phyloP scores from a whole-genome alignment of 2,797 vertebrate genomes.

The Pseudocheirus occidentalis region DNA sequence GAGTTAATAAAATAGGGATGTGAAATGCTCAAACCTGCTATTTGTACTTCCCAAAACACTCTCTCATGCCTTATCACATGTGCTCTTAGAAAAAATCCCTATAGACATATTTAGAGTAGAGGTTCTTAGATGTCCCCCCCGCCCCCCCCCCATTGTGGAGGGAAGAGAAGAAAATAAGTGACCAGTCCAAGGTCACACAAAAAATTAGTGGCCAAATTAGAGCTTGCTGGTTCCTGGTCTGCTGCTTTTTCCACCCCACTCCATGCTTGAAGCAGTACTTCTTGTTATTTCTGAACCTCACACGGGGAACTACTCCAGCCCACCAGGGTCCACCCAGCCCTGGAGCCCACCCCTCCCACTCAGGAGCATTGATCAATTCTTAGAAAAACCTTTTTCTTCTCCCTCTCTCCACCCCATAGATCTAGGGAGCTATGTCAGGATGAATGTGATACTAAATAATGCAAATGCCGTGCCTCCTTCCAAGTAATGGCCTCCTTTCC shows the following conservation, averaged over 20 bases:
- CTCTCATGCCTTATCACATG: neutral
- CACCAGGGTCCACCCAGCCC: neutral
- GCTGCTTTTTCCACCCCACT: neutral
- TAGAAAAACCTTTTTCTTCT: neutral
- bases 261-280: too few relatives aligned
- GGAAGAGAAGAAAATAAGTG: neutral
- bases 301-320: neutral
- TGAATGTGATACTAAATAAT: slow-evolving; percentile 6
- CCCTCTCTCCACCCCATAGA: neutral
- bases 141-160: neutral
- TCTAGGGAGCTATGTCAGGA: neutral
- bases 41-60: neutral
- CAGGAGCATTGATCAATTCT: neutral
- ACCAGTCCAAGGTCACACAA: neutral
- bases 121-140: neutral
- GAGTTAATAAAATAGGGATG: too few relatives aligned
- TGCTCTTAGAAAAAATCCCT: neutral
- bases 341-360: neutral
- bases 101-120: neutral
- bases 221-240: neutral
- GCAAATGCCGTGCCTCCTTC: neutral
- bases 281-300: neutral
- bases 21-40: too few relatives aligned
- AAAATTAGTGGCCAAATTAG: neutral
- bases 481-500: neutral